phyloP scores from a whole-genome alignment of 2,797 vertebrate genomes.

The Chrysocyon brachyurus region DNA sequence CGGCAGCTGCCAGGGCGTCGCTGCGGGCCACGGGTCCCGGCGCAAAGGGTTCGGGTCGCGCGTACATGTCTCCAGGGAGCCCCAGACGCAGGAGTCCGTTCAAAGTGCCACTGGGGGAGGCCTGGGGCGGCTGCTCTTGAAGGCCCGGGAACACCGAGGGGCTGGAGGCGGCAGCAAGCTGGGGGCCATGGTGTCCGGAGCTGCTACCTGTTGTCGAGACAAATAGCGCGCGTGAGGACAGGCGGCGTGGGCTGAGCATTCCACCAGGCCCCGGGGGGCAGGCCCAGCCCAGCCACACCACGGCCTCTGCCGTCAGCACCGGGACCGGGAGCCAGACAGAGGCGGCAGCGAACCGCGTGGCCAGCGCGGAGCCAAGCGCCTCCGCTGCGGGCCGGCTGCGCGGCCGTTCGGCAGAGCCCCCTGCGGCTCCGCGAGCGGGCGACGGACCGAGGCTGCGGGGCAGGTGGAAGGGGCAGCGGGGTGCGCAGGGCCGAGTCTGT shows the following conservation, averaged over 20 bases:
- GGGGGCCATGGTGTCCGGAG: slow-evolving; percentile 92
- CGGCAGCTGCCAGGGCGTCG: slow-evolving; percentile 94
- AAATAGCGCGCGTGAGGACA: slow-evolving; percentile 98
- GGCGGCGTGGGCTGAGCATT: slow-evolving; percentile 92
- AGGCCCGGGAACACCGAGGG: slow-evolving; percentile 96
- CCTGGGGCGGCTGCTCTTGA: slow-evolving; percentile 95
- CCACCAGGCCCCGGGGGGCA: slow-evolving; percentile 94
- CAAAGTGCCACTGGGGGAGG: slow-evolving; percentile 96
- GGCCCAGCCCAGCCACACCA: slow-evolving; percentile 94
- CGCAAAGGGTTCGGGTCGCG: slow-evolving; percentile 97
- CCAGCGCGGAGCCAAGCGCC: slow-evolving; percentile 94
- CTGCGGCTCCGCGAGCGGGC: background rate
- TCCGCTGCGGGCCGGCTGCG: slow-evolving; percentile 89
- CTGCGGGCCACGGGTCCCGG: slow-evolving; percentile 96
- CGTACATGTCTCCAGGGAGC: slow-evolving; percentile 99
- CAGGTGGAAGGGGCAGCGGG: slow-evolving; percentile 92
- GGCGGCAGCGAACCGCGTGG: slow-evolving; percentile 91
- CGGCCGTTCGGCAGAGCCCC: background rate
- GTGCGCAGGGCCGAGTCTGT: slow-evolving; percentile 96
- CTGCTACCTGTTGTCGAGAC: slow-evolving; percentile 99
- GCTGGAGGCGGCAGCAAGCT: slow-evolving; percentile 95
- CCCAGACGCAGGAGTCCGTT: slow-evolving; percentile 99
- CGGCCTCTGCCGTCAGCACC: slow-evolving; percentile 92
- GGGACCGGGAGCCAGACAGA: slow-evolving; percentile 92
- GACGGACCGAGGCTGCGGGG: background rate